Evolutionary conservation across 1,140 invertebrate genomes (phyloP), one percentile per base, ranked within the genome.

Genomic region (silkworm (Bombyx mori)): DNA sequence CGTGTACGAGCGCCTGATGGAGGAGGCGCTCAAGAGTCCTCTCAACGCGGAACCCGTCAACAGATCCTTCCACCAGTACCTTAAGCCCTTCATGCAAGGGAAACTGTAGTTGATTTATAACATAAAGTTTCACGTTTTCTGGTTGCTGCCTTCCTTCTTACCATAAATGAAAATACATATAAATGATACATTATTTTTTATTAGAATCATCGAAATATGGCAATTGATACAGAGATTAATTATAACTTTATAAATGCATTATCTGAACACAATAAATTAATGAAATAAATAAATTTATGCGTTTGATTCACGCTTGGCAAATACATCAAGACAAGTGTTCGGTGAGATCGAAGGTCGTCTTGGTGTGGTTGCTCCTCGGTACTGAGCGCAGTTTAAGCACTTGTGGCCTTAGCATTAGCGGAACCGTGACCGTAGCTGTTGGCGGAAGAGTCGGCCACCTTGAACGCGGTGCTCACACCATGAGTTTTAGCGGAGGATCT

Each of bases 11-110:
- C 12, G 12, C 12, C 12, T 18, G 12, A 18, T 18, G 12, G 12
- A 18, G 12, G 12, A 94, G 71, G 95, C 96, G 0, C 90, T 93
- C 79, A 94, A 94, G 73, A 96, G 95, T 76, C 95, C 96, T 0
- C 87, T 98, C 3, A 98, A 98, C 85, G 87, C 93, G 51, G 91
- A 94, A 63, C 93, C 78, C 88, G 12, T 18, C 12, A 18, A 18
- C 12, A 18, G 12, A 18, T 18, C 12, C 12, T 18, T 18, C 12
- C 12, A 94, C 54, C 90, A 91, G 67, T 93, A 95, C 76, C 82
- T 95, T 43, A 95, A 94, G 70, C 94, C 94, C 9, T 92, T 95
- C 56, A 89, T 96, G 77, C 71, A 93, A 68, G 91, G 92, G 10
- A 92, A 92, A 78, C 79, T 93, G 58, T 93, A 18, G 12, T 18